Evolutionary conservation across 2,888 invertebrate genomes (phyloP).

Genomic region (Polyommatus icarus): DNA sequence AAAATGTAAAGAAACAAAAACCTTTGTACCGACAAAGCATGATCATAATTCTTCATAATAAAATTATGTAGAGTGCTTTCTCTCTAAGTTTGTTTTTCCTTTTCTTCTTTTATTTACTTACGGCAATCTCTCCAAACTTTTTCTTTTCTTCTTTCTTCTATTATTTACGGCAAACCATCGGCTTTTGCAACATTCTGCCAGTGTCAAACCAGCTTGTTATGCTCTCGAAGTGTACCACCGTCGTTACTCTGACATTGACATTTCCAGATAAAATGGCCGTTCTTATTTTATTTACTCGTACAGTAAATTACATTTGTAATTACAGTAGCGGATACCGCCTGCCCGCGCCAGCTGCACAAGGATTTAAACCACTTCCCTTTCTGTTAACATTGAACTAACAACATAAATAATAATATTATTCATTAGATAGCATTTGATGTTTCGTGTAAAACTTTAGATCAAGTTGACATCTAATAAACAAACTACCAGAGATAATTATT

Average conservation of each 20-base stretch:
- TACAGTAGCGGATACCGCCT: neutral
- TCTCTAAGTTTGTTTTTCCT: too few relatives aligned
- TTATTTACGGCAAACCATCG: neutral
- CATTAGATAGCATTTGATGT: neutral
- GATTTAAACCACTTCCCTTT: neutral
- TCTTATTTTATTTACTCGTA: neutral
- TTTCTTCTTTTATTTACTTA: too few relatives aligned
- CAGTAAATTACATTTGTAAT: slow-evolving; percentile 1
- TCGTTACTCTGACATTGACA: neutral
- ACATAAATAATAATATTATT: neutral
- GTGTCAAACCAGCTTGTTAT: neutral
- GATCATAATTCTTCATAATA: too few relatives aligned
- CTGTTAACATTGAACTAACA: neutral
- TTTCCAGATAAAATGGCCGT: neutral
- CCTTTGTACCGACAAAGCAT: too few relatives aligned
- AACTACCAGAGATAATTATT: too few relatives aligned
- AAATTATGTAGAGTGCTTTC: too few relatives aligned
- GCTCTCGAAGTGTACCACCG: neutral
- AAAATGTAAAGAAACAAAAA: too few relatives aligned
- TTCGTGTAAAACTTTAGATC: too few relatives aligned
- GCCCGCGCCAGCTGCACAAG: neutral
- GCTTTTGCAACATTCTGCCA: neutral
- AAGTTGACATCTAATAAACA: too few relatives aligned
- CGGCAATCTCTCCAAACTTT: neutral
- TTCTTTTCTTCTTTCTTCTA: neutral